These are phyloP conservation scores for Brachionus koreanus DNA, from an alignment of 1,140 invertebrate genomes.

Conservation along the genomic window DNA sequence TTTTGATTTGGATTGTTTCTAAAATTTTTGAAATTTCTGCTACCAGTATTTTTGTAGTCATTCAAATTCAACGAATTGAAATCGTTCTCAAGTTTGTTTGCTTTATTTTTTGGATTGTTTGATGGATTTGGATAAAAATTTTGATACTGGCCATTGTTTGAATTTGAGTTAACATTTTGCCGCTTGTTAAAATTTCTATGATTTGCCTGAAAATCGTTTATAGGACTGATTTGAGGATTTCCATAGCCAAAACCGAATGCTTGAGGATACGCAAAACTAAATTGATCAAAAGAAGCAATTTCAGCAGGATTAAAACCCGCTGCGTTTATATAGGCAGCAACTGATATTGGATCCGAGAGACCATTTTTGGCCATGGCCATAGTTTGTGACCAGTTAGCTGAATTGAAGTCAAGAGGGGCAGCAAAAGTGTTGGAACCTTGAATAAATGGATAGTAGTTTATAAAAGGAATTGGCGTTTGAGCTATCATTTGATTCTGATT, in stretches of 20 bases:
- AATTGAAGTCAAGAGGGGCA: slow-evolving; percentile 16
- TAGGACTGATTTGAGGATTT: slow-evolving; percentile 22
- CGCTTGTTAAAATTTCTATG: slow-evolving; percentile 25
- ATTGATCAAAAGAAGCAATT: slow-evolving; percentile 20
- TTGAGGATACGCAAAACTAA: slow-evolving; percentile 23
- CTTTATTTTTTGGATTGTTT: slow-evolving; percentile 6
- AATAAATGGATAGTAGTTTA: slow-evolving; percentile 21
- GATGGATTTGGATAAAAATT: neutral
- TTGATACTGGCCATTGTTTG: neutral
- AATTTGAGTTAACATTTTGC: neutral
- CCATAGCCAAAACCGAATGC: neutral
- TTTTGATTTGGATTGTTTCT: neutral
- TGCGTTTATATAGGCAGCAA: slow-evolving; percentile 14
- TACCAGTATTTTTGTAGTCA: neutral
- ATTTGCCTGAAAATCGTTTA: neutral
- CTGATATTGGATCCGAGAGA: slow-evolving; percentile 10
- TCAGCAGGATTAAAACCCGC: neutral
- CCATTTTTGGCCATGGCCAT: slow-evolving; percentile 38
- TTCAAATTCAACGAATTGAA: slow-evolving; percentile 8
- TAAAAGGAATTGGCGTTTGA: slow-evolving; percentile 8
- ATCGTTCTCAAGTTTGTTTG: slow-evolving; percentile 3
- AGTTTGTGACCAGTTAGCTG: slow-evolving; percentile 10
- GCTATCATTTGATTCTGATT: slow-evolving; percentile 23
- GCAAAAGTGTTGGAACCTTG: neutral
- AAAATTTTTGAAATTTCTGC: neutral